Evolutionary conservation across 2,113 vertebrate species (phyloP), one percentile per base, ranked within the genome.

Genomic region (Pseudopodoces humilis): DNA sequence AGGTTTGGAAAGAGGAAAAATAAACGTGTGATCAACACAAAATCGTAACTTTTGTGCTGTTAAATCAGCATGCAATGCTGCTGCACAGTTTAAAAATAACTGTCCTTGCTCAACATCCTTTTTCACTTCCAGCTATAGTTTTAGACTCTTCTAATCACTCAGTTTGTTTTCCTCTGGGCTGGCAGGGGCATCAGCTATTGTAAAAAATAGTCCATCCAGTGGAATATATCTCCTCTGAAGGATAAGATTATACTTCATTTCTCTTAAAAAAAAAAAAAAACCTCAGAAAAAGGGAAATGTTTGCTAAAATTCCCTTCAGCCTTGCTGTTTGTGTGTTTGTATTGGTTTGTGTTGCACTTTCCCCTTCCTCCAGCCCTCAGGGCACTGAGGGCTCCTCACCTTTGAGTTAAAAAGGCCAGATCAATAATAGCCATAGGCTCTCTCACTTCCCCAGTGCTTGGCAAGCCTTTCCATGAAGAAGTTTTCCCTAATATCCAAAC

Each of bases 121-220:
- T 95, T 92, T 92, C 90, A 68, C 76, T 94, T 25, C 63, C 70
- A 94, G 85, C 79, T 83, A 85, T 33, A 41, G 87, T 85, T 85
- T 95, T 41, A 75, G 81, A 80, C 43, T 77, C 76, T 93, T 90
- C 88, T 86, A 94, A 95, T 95, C 94, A 90, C 56, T 96, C 91
- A 65, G 52, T 85, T 94, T 81, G 70, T 79, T 88, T 95, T 96
- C 83, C 77, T 83, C 76, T 71, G 55, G 52, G 58, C 92, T 96
- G 90, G 69, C 79, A 95, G 88, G 59, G 79, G 58, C 76, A 86
- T 91, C 93, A 92, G 83, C 92, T 81, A 72, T 47, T 41, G 46
- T 88, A 94, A 95, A 83, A 95, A 90, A 92, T 78, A 79, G 63
- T 41, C 65, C 60, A 13, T 87, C 94, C 56, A 9, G 49, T 88